Evolutionary conservation across 2,888 invertebrate species (phyloP), one percentile per base, ranked within the genome.

Genomic region (Ceriagrion tenellum): DNA sequence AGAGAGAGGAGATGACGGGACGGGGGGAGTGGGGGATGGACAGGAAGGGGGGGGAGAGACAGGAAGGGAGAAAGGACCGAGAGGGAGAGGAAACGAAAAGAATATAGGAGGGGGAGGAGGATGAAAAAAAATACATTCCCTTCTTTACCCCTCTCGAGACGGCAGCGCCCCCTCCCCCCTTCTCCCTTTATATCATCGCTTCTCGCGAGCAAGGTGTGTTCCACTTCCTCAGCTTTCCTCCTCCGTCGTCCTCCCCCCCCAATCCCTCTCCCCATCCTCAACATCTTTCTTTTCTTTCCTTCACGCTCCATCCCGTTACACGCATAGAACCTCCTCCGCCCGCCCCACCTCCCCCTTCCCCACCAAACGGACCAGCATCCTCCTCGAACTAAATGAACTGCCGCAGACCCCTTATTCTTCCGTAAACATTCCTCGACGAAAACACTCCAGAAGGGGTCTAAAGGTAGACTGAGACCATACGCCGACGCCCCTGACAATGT

Each of bases 391-490:
- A 93, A 93, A 93, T 93, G 93, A 93, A 93, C 93, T 93, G 47
- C 93, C 93, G 26, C 69, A 69, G 47, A 93, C 69, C 93, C 93
- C 93, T 69, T 69, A 93, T 93, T 69, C 93, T 93, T 63, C 63
- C 93, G 93, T 93, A 93, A 93, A 93, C 93, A 93, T 93, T 69
- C 91, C 91, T 26, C 35, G 91, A 91, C 63, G 59, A 91, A 91
- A 91, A 91, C 59, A 59, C 59, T 40, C 35, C 40, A 88, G n/a
- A 55, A 40, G 89, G n/a, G 55, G 55, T 89, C 26, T 13, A 55
- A 26, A 89, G 89, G 89, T 55, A 89, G 91, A 40, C 56, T 16
- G 56, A 90, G 56, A 56, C 26, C 30, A 13, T 90, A 18, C 30
- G 0, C 0, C 47, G 4, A 47, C 47, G 4, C 90, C 12, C n/a